phyloP scores from a whole-genome alignment of 92 coral and sea anemone genomes.

The Desmophyllum pertusum region DNA sequence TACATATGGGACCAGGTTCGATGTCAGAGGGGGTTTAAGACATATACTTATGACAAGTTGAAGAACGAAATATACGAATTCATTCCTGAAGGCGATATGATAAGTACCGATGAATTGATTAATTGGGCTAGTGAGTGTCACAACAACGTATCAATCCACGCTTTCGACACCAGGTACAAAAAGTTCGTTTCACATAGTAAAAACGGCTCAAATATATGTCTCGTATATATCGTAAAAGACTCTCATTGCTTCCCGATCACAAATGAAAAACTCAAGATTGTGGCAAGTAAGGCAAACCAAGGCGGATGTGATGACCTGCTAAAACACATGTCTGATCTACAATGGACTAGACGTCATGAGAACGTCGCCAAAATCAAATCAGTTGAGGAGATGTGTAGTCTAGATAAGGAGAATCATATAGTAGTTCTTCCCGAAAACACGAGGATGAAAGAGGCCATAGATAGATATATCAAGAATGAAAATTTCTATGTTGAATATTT shows the following conservation, averaged over 20 bases:
- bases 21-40: slow-evolving; percentile 46
- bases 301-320: slow-evolving; percentile 40
- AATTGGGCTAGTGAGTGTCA: slow-evolving; percentile 46
- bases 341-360: background rate
- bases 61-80: too few relatives aligned
- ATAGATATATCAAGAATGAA: background rate
- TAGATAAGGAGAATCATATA: slow-evolving; percentile 24
- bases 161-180: slow-evolving; percentile 38
- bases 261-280: slow-evolving; percentile 31
- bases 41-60: slow-evolving; percentile 41
- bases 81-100: slow-evolving; percentile 31
- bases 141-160: slow-evolving; percentile 39
- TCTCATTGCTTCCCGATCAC: slow-evolving; percentile 40
- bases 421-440: slow-evolving; percentile 28
- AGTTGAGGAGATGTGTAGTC: background rate
- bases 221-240: slow-evolving; percentile 23
- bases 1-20: slow-evolving; percentile 49
- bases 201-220: background rate
- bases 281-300: slow-evolving; percentile 45
- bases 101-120: slow-evolving; percentile 55
- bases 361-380: slow-evolving; percentile 16
- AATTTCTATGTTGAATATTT: slow-evolving; percentile 34
- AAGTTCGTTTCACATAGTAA: slow-evolving; percentile 30
- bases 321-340: slow-evolving; percentile 27
- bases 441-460: slow-evolving; percentile 25